Evolutionary conservation across 2,888 invertebrate genomes (phyloP), one percentile per base, ranked within the genome.

Genomic region (Hirtodrosophila duncani): DNA sequence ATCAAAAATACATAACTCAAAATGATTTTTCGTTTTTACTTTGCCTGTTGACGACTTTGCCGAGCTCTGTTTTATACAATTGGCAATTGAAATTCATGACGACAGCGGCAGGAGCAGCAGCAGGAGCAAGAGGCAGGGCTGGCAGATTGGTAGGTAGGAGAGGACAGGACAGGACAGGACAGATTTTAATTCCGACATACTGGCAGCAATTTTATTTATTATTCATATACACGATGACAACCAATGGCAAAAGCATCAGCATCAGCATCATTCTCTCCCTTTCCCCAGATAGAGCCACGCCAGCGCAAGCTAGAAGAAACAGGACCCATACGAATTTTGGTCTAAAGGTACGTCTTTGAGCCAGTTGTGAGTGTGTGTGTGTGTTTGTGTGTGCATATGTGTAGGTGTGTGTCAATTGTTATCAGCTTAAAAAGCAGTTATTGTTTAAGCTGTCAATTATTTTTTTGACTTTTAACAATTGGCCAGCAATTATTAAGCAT

Each of bases 351-450:
- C n/a, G n/a, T n/a, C n/a, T n/a, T n/a, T n/a, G n/a, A n/a, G n/a
- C n/a, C n/a, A n/a, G n/a, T n/a, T n/a, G n/a, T n/a, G n/a, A n/a
- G n/a, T n/a, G n/a, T n/a, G n/a, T n/a, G n/a, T n/a, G n/a, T n/a
- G n/a, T n/a, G n/a, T n/a, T n/a, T n/a, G n/a, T n/a, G n/a, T n/a
- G n/a, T n/a, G n/a, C n/a, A n/a, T n/a, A n/a, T n/a, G n/a, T n/a
- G n/a, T 17, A 36, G 34, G 21, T 34, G 41, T 48, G 33, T 48
- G 20, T 16, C 21, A 43, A 50, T n/a, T n/a, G n/a, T n/a, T 61
- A 65, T 67, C 62, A 61, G 49, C 58, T 70, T 61, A 52, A 64
- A 67, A 69, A 65, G 60, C 69, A 75, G 67, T 75, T 67, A 69
- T 65, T 63, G 57, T 65, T 75, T 55, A 59, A 69, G 51, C 57